Percentiles rank a stretch among this genome's conserved stretches.
phyloP scores from a whole-genome alignment of 2,888 invertebrate genomes.

The Drosophila meridiana region DNA sequence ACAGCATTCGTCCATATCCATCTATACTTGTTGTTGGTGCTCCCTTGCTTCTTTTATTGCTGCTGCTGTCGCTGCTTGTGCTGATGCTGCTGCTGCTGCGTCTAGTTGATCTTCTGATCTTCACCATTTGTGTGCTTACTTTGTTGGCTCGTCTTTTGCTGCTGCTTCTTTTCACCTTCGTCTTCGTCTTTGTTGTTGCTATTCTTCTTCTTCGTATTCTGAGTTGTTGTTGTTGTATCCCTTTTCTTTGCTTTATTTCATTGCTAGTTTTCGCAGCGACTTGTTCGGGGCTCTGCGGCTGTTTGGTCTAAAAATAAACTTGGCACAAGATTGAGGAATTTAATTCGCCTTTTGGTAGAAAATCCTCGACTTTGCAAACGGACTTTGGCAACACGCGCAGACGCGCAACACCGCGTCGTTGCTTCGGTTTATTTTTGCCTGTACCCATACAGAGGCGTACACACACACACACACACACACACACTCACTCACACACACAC shows the following conservation, averaged over 20 bases:
- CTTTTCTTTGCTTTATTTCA: conserved; percentile 64
- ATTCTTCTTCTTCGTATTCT: background rate
- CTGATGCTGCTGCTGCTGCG: conserved; percentile 37
- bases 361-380: conserved; percentile 81
- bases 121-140: conserved; percentile 63
- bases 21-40: conserved; percentile 51
- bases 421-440: conserved; percentile 32
- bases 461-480: conserved; percentile 3
- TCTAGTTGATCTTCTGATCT: conserved; percentile 66
- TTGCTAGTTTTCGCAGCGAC: conserved; percentile 69
- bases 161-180: conserved; percentile 18
- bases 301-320: conserved; percentile 79
- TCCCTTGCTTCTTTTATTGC: conserved; percentile 38
- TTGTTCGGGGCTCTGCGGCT: conserved; percentile 43
- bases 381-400: conserved; percentile 69
- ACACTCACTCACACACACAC: background rate
- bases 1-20: conserved; percentile 77
- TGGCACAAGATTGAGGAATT: conserved; percentile 81
- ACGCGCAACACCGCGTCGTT: conserved; percentile 21
- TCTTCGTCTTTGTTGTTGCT: conserved; percentile 23
- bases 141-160: conserved; percentile 53
- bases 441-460: background rate
- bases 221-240: conserved; percentile 31
- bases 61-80: conserved; percentile 12
- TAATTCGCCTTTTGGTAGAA: conserved; percentile 83